Conservation (phyloP, 2,888 invertebrate genomes). For the Athetis lepigone region DNA sequence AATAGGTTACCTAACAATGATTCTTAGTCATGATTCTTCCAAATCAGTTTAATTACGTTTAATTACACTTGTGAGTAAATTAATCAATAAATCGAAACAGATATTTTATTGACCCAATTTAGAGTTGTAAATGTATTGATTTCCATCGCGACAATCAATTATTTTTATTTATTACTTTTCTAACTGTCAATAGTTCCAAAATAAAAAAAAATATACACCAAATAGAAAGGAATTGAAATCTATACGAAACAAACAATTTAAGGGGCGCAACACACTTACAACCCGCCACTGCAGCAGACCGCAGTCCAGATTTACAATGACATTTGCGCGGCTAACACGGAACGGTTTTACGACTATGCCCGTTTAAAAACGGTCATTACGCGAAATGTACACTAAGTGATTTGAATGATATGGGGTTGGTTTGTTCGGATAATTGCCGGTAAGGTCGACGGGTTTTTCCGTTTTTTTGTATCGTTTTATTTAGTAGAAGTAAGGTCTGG, state of each 20-base stretch:
- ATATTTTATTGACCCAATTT: no score
- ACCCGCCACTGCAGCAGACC: conserved; percentile 29
- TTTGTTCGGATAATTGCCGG: conserved; percentile 24
- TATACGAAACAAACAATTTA: conserved; percentile 9
- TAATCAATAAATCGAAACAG: no score
- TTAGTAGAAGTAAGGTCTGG: no score
- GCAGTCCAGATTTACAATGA: conserved; percentile 49
- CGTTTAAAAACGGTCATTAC: conserved; percentile 57
- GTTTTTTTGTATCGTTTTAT: no score
- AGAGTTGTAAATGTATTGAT: no score
- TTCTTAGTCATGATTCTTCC: no score
- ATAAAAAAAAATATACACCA: neutral
- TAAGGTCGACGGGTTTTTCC: conserved; percentile 33
- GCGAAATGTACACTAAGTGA: conserved; percentile 52
- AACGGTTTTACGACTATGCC: conserved; percentile 41
- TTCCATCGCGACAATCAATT: no score
- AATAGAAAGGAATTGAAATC: conserved; percentile 8
- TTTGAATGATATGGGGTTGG: conserved; percentile 29
- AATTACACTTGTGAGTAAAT: no score
- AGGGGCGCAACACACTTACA: conserved; percentile 22
- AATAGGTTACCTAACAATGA: no score
- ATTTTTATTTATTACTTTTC: no score
- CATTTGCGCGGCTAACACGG: conserved; percentile 29
- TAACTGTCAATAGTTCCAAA: no score
- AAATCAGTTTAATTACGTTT: no score